Conservation (phyloP, 2,113 vertebrate genomes). For the Myiopsitta monachus region DNA sequence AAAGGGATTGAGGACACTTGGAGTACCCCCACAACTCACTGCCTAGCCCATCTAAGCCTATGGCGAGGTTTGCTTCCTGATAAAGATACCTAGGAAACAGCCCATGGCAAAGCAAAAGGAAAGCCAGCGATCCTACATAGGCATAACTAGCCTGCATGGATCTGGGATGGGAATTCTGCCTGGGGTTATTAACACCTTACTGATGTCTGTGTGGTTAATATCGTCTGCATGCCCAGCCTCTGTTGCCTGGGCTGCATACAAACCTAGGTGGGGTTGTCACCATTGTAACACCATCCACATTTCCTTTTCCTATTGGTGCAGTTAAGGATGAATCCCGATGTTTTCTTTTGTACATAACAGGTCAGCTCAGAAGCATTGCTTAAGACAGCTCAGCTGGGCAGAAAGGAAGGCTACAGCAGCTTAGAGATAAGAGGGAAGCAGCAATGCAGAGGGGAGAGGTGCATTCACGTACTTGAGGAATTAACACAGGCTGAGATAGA, state of each 20-base stretch:
- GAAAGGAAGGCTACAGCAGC: not conserved
- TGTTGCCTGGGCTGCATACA: fast-evolving
- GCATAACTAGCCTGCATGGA: not conserved
- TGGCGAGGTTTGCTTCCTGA: not conserved
- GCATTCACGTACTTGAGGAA: not conserved
- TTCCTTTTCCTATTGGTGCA: not conserved
- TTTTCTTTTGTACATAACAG: not conserved
- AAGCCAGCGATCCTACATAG: not conserved
- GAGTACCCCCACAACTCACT: not conserved
- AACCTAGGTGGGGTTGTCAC: not conserved
- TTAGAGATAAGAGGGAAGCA: not conserved
- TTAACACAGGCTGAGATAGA: not conserved
- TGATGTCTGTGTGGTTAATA: not conserved
- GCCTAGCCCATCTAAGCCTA: not conserved
- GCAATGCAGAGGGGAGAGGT: not conserved
- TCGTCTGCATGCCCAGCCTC: not conserved
- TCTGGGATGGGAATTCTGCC: not conserved
- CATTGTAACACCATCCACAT: not conserved
- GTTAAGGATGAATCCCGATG: not conserved
- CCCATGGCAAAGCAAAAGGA: not conserved
- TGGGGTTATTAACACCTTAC: not conserved
- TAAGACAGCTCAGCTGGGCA: not conserved
- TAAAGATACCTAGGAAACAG: not conserved
- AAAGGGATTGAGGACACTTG: not conserved
- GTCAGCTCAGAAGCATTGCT: not conserved